Conservation (phyloP, 2,888 invertebrate genomes). For the Drepana falcataria region DNA sequence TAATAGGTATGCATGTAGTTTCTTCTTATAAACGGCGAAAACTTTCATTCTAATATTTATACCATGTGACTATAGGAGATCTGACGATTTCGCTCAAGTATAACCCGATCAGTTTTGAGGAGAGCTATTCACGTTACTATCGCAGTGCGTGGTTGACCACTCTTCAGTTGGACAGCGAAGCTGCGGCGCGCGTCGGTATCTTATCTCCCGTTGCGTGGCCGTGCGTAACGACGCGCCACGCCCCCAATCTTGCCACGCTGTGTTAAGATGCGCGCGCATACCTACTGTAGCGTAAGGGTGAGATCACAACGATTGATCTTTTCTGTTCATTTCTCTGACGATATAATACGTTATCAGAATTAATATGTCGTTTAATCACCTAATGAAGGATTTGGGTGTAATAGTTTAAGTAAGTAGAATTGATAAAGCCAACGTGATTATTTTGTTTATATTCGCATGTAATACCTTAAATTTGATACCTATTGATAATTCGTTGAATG, state of each 20-base stretch:
- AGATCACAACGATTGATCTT: constrained; percentile 41
- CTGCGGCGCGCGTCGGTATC: constrained; percentile 26
- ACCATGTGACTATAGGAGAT: too few relatives aligned
- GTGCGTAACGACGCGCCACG: constrained; percentile 69
- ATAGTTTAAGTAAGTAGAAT: too few relatives aligned
- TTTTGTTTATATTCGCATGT: too few relatives aligned
- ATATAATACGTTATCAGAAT: not conserved
- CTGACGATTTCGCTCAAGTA: not conserved
- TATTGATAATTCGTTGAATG: too few relatives aligned
- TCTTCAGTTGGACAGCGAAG: constrained; percentile 6
- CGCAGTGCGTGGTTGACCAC: constrained; percentile 3
- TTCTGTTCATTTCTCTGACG: constrained; percentile 9
- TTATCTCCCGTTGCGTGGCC: constrained; percentile 62
- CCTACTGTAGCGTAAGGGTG: constrained; percentile 47
- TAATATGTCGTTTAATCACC: not conserved
- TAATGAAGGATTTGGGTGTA: not conserved
- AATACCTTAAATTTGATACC: too few relatives aligned
- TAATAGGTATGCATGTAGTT: too few relatives aligned
- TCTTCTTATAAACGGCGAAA: too few relatives aligned
- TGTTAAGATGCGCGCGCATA: constrained; percentile 71
- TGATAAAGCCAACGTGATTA: too few relatives aligned
- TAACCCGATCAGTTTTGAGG: constrained; percentile 16
- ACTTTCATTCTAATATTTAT: too few relatives aligned
- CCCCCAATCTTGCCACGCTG: constrained; percentile 55
- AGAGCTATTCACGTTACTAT: not conserved